Percentiles rank a stretch among this genome's conserved stretches.
These are phyloP conservation scores for Panthera tigris DNA, from an alignment of 2,113 vertebrate genomes.

Conservation along the genomic window DNA sequence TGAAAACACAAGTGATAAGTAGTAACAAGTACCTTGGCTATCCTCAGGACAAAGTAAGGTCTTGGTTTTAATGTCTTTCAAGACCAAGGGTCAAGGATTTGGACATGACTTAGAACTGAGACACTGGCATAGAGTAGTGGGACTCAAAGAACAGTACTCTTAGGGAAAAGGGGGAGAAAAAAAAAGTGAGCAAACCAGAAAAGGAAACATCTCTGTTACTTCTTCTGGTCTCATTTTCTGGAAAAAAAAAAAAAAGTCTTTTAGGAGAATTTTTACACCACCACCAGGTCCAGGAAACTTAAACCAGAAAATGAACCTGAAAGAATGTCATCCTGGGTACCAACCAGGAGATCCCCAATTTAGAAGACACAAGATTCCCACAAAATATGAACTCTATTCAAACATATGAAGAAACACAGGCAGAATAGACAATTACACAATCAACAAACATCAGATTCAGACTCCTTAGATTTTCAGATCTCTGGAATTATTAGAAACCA, in stretches of 20 bases:
- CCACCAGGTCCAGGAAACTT: background rate
- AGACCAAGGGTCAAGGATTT: background rate
- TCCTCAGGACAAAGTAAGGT: background rate
- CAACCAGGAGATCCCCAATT: background rate
- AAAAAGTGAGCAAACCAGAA: background rate
- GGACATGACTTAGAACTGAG: background rate
- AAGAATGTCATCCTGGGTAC: background rate
- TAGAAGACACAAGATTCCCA: background rate
- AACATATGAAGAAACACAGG: background rate
- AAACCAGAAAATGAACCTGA: background rate
- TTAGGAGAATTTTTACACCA: background rate
- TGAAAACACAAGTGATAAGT: background rate
- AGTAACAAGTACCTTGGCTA: background rate
- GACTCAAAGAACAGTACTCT: background rate
- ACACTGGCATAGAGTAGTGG: background rate
- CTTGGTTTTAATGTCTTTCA: background rate
- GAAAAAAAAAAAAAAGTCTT: background rate
- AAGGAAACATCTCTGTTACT: background rate
- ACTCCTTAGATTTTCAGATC: background rate
- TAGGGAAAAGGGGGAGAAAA: background rate
- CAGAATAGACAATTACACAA: background rate
- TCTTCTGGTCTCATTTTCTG: background rate
- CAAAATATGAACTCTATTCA: background rate
- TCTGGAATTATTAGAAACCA: conserved; percentile 18
- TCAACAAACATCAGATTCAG: background rate